These are phyloP conservation scores for Goniozus legneri DNA, from an alignment of 1,140 invertebrate genomes.

Conservation along the genomic window DNA sequence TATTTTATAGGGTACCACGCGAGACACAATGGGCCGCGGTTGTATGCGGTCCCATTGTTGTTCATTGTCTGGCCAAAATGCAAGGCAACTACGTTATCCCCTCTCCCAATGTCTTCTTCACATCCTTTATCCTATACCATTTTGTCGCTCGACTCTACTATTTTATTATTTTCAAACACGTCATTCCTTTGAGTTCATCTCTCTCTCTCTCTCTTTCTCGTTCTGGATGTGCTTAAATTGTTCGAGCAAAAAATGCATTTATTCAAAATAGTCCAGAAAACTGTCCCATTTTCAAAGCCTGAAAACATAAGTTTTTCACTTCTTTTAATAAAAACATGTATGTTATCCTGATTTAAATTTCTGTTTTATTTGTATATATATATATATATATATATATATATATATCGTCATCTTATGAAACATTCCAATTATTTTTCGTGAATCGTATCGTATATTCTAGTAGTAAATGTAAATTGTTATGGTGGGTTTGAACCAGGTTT, in stretches of 20 bases:
- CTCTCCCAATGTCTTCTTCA: constrained; percentile 10
- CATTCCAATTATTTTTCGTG: too few relatives aligned
- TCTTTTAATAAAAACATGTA: too few relatives aligned
- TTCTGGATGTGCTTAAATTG: constrained; percentile 33
- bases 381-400: background rate
- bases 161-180: constrained; percentile 50
- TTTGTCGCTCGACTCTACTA: constrained; percentile 29
- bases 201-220: background rate
- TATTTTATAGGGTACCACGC: constrained; percentile 51
- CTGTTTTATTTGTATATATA: background rate
- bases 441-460: too few relatives aligned
- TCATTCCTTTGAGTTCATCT: constrained; percentile 17
- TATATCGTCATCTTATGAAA: background rate
- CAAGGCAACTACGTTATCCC: constrained; percentile 18
- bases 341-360: too few relatives aligned
- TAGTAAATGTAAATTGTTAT: too few relatives aligned
- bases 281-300: too few relatives aligned
- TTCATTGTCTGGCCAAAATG: constrained; percentile 35
- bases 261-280: constrained; percentile 30
- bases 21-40: constrained; percentile 38
- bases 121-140: background rate
- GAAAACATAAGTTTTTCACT: too few relatives aligned
- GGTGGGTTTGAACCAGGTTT: too few relatives aligned
- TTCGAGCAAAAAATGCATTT: constrained; percentile 30
- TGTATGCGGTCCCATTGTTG: constrained; percentile 42